Evolutionary conservation across 2,888 invertebrate species (phyloP), one percentile per base, ranked within the genome.

Genomic region (Eupithecia dodoneata): DNA sequence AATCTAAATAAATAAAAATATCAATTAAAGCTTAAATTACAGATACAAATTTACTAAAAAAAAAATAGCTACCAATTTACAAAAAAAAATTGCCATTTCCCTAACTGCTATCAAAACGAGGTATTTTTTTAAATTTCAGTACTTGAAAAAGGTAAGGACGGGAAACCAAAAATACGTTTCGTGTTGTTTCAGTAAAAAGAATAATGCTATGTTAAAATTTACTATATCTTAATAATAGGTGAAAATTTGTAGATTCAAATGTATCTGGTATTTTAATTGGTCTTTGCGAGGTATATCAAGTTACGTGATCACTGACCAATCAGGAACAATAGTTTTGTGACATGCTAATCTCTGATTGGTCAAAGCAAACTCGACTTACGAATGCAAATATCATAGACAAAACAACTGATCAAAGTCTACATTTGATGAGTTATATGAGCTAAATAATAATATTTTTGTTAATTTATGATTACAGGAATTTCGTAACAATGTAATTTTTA

Each of bases 21-120:
- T 83, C 83, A 81, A 89, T 94, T 92, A 94, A 94, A 93, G 94
- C 94, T 94, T 91, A 92, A 81, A 88, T 85, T 85, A 88, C 78
- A 3, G 73, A 81, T 79, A 81, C 77, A 82, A 52, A 74, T 79
- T 52, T 65, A 74, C 47, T 66, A 55, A 76, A 73, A 55, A 76
- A 73, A 80, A 76, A 77, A 76, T 74, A 77, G 49, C 76, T 79
- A 81, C 79, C 76, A 82, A 80, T 78, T 74, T 69, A 63, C 49
- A 45, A 74, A 47, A 18, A 30, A 73, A 18, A 63, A 74, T 71
- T 77, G 74, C 67, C 47, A 67, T 77, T 73, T 75, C 71, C 47
- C 75, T 59, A 73, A 76, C 74, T 77, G 77, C 70, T 30, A 67
- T 55, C 13, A 59, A 18, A 77, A 75, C n/a, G 73, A 67, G 73